These are phyloP conservation scores for Bombus turneri DNA, from an alignment of 1,140 invertebrate species.

Conservation along the genomic window DNA sequence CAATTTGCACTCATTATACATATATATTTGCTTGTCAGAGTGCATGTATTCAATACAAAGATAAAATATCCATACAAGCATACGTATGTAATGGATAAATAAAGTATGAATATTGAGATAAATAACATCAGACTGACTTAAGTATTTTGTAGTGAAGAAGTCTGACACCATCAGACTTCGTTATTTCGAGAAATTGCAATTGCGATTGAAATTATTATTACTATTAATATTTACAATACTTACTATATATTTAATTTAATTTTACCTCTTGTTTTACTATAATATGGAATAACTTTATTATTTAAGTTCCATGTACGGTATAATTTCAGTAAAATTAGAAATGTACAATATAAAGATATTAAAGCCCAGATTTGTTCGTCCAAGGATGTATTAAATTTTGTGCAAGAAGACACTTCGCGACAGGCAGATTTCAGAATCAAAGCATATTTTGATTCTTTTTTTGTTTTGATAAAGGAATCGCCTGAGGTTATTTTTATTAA, in stretches of 20 bases:
- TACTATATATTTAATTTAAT: no score
- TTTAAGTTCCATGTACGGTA: no score
- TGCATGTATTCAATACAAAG: no score
- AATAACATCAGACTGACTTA: not conserved
- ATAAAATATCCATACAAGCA: no score
- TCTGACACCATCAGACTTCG: not conserved
- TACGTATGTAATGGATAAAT: no score
- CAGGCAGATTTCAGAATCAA: not conserved
- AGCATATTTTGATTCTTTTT: not conserved
- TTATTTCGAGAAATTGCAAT: no score
- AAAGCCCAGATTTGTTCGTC: not conserved
- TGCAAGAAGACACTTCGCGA: not conserved
- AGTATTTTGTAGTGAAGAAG: not conserved
- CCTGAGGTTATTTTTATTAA: not conserved
- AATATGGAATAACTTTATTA: no score
- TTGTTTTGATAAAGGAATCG: not conserved
- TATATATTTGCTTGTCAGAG: no score
- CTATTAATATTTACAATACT: no score
- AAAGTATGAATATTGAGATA: not conserved
- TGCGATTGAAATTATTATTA: no score
- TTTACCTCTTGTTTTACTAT: no score
- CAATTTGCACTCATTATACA: no score
- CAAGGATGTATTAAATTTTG: not conserved
- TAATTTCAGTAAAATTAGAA: not conserved
- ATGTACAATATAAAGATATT: not conserved